phyloP scores from a whole-genome alignment of 1,140 invertebrate species.

The Babylonia areolata region DNA sequence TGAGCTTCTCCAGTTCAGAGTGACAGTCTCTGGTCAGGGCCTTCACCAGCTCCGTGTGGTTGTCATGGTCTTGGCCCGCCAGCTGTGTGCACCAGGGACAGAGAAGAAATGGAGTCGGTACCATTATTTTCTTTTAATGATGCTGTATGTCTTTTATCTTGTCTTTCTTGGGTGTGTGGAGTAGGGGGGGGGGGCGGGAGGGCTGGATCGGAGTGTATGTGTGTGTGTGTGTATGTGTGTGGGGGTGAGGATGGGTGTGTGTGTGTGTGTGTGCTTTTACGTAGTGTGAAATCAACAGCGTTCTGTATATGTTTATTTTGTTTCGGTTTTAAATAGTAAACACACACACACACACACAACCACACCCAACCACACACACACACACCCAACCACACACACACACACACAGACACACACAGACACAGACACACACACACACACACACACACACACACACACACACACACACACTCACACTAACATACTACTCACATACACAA shows the following conservation, averaged over 20 bases:
- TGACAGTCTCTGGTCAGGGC: slow-evolving; percentile 66
- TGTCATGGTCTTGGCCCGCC: slow-evolving; percentile 62
- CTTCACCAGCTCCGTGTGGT: slow-evolving; percentile 64
- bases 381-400: neutral
- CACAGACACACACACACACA: slow-evolving; percentile 17
- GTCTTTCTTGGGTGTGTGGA: too few relatives aligned
- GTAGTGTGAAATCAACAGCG: too few relatives aligned
- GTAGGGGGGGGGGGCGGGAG: too few relatives aligned
- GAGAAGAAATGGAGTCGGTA: neutral
- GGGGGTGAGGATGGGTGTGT: too few relatives aligned
- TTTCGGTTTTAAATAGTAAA: too few relatives aligned
- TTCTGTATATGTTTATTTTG: too few relatives aligned
- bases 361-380: neutral
- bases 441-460: slow-evolving; percentile 28
- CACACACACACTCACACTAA: slow-evolving; percentile 21
- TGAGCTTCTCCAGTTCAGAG: slow-evolving; percentile 69
- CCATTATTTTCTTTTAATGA: too few relatives aligned
- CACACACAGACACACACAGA: slow-evolving; percentile 1
- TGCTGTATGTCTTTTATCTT: too few relatives aligned
- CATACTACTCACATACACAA: slow-evolving; percentile 11
- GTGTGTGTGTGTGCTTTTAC: too few relatives aligned
- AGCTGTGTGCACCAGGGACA: slow-evolving; percentile 54
- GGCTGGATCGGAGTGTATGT: too few relatives aligned
- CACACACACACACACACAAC: neutral
- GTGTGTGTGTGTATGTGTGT: too few relatives aligned